These are phyloP conservation scores for Callipepla squamata DNA, from an alignment of 2,113 vertebrate genomes.

Conservation along the genomic window DNA sequence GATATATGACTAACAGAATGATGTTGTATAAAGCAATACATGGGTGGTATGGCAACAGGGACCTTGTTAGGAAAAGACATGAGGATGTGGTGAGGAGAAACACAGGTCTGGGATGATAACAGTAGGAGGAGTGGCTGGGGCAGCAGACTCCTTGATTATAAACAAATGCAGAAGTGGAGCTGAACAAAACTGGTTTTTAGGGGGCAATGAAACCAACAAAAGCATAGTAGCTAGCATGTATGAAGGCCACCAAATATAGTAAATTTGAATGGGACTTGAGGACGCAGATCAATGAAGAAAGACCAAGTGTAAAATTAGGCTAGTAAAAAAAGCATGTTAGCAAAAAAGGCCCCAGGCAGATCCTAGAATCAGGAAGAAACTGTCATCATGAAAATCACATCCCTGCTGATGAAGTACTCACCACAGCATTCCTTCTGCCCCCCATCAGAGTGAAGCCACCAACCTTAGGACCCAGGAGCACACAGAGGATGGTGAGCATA, in stretches of 20 bases:
- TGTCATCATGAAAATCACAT: not conserved
- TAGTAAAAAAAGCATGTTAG: not conserved
- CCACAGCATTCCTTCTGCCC: not conserved
- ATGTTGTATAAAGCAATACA: not conserved
- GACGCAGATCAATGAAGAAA: not conserved
- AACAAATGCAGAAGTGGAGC: not conserved
- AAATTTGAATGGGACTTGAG: not conserved
- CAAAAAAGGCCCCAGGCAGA: not conserved
- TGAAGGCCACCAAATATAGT: not conserved
- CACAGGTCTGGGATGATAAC: fast-evolving
- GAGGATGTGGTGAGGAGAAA: not conserved
- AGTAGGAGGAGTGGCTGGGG: not conserved
- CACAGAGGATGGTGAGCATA: not conserved
- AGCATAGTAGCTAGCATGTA: not conserved
- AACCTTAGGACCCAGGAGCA: not conserved
- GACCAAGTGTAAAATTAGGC: not conserved
- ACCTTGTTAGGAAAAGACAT: not conserved
- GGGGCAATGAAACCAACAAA: not conserved
- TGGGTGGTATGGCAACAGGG: not conserved
- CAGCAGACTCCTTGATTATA: not conserved
- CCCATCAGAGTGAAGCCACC: not conserved
- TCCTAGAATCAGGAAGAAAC: not conserved
- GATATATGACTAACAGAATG: not conserved
- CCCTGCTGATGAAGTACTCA: not conserved
- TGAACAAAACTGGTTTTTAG: not conserved